phyloP scores from a whole-genome alignment of 2,888 invertebrate genomes.

The Rhorus exstirpatorius region DNA sequence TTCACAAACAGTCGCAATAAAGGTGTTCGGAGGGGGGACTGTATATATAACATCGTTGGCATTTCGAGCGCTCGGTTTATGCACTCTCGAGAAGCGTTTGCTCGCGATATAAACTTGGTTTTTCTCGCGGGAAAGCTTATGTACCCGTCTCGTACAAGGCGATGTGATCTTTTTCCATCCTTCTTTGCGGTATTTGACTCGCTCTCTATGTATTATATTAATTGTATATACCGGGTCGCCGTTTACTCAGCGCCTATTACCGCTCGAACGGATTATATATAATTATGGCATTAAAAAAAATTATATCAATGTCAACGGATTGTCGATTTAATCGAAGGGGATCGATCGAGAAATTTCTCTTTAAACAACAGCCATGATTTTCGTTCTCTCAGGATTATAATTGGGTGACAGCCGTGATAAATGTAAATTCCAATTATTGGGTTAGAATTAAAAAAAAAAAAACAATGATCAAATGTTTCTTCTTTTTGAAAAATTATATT shows the following conservation, averaged over 20 bases:
- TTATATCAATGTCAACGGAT: background rate
- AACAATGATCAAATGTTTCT: too few relatives aligned
- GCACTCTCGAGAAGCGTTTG: slow-evolving; percentile 52
- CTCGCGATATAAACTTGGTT: slow-evolving; percentile 63
- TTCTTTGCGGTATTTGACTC: slow-evolving; percentile 5
- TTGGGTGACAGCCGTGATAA: slow-evolving; percentile 5
- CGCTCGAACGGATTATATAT: background rate
- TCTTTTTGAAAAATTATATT: too few relatives aligned
- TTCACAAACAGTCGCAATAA: slow-evolving; percentile 37
- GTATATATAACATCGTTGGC: slow-evolving; percentile 10
- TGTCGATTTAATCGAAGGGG: slow-evolving; percentile 14
- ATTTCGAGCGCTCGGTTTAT: slow-evolving; percentile 21
- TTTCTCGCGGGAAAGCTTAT: slow-evolving; percentile 71
- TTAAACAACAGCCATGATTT: background rate
- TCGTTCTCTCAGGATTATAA: background rate
- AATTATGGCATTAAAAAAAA: slow-evolving; percentile 8
- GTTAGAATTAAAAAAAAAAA: too few relatives aligned
- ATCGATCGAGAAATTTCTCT: slow-evolving; percentile 1
- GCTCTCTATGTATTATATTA: slow-evolving; percentile 16
- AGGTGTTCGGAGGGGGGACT: slow-evolving; percentile 4
- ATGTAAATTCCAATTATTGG: too few relatives aligned
- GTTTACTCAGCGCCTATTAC: background rate
- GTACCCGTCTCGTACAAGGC: slow-evolving; percentile 58
- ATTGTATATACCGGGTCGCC: background rate
- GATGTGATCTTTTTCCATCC: slow-evolving; percentile 51